Evolutionary conservation across 2,797 vertebrate genomes (phyloP).

Genomic region (Zalophus californianus): DNA sequence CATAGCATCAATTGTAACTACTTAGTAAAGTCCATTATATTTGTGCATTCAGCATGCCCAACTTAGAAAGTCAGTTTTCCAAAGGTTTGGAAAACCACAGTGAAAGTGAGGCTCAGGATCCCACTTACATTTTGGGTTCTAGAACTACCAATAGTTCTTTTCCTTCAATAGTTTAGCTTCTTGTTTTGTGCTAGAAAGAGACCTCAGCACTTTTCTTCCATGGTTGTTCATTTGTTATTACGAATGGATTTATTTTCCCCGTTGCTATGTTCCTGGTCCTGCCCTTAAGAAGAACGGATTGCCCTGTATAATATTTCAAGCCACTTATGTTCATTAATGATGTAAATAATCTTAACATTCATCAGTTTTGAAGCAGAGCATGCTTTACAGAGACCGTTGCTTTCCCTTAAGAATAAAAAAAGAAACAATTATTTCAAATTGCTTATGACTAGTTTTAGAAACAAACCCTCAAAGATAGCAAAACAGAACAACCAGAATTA

Average conservation of each 20-base stretch:
- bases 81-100: slow-evolving; percentile 12
- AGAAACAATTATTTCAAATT: background rate
- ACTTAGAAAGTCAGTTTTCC: background rate
- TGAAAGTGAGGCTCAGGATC: background rate
- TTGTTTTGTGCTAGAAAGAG: slow-evolving; percentile 26
- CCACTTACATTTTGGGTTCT: background rate
- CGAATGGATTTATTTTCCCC: background rate
- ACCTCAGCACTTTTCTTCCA: background rate
- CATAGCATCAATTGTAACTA: background rate
- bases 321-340: background rate
- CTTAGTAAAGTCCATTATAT: background rate
- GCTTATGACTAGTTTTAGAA: slow-evolving; percentile 16
- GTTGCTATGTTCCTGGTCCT: background rate
- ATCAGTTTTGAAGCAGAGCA: slow-evolving; percentile 19
- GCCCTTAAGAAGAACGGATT: background rate
- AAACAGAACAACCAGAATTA: background rate
- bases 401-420: slow-evolving; percentile 30
- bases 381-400: background rate
- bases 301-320: slow-evolving; percentile 21
- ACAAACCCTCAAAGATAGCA: slow-evolving; percentile 33
- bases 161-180: slow-evolving; percentile 25
- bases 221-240: background rate
- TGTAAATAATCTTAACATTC: background rate
- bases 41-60: background rate
- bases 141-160: background rate